Base-by-base conservation (phyloP, 2,888 invertebrate genomes). In the Oscheius sp. region DNA sequence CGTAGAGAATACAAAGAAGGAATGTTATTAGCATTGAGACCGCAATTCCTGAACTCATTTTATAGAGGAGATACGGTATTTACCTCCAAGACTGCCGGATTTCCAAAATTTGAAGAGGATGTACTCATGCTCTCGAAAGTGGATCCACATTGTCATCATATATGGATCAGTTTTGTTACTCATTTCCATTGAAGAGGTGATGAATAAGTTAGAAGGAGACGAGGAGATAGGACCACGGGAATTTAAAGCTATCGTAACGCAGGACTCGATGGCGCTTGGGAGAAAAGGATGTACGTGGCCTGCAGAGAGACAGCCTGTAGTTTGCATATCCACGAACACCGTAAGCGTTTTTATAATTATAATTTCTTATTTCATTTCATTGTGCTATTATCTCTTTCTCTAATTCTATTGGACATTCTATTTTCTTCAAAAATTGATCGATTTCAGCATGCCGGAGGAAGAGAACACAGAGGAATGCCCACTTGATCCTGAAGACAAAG, bases 91-190 rank as follows among this genome's bases (percentile, higher is more conserved):
- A 0, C 76, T 70, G 50, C 80, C 80, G 15, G 79, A 82, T 69
- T 81, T 82, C 85, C 85, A 85, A 65, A 81, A 85, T 8, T 72
- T 53, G 71, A 85, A 82, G 20, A 85, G 75, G 65, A 85, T 80
- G 45, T 73, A 78, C 70, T 83, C 85, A 27, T 81, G 74, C 17
- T 85, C 82, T 3, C 80, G 73, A 67, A 83, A 85, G 61, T 85
- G 84, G 10, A 85, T 68, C 42, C 66, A 69, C 80, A 80, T 79
- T 33, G 72, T 72, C 75, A 77, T 77, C 45, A 42, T 27, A 23
- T 76, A 55, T 5, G 55, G 55, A 55, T 23, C 34, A 1, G 34
- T 55, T 5, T 17, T 33, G 34, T 55, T 55, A 10, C 20, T 20
- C 52, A 52, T 52, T 33, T 55, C 34, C 48, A 48, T 48, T 25